A percentile compares a stretch with the other conserved stretches of the same genome.
phyloP scores from a whole-genome alignment of 1,140 invertebrate species.

The Latrodectus geometricus region DNA sequence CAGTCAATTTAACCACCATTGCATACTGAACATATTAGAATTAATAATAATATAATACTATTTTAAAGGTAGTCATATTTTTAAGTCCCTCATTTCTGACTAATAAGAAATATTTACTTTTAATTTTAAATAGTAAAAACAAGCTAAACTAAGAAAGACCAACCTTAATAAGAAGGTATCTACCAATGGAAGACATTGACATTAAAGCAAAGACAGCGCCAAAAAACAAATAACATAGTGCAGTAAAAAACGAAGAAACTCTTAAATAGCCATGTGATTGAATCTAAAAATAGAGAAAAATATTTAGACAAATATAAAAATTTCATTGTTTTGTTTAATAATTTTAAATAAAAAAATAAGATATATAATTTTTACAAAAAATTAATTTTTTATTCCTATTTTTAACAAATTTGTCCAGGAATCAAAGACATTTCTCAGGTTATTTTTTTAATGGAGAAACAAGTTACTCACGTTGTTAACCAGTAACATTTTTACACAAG shows the following conservation, averaged over 20 bases:
- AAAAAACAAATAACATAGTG: conserved; percentile 72
- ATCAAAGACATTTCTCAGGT: too few relatives aligned
- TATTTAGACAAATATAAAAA: background rate
- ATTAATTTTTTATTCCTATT: too few relatives aligned
- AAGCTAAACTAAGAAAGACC: background rate
- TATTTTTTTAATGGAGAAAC: too few relatives aligned
- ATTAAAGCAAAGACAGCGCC: conserved; percentile 76
- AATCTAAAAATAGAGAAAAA: conserved; percentile 64
- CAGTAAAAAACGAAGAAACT: conserved; percentile 65
- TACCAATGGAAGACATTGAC: conserved; percentile 75
- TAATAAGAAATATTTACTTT: background rate
- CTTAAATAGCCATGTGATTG: conserved; percentile 69
- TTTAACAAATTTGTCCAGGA: too few relatives aligned
- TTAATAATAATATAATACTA: too few relatives aligned
- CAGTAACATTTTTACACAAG: too few relatives aligned
- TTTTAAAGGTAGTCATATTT: too few relatives aligned
- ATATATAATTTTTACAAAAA: too few relatives aligned
- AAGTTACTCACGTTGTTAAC: too few relatives aligned
- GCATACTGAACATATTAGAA: too few relatives aligned
- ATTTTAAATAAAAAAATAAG: too few relatives aligned
- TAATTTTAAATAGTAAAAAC: background rate
- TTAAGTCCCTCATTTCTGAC: background rate
- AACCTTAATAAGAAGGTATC: conserved; percentile 77
- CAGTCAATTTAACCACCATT: too few relatives aligned
- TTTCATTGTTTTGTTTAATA: background rate